Percentiles rank a stretch among this genome's conserved stretches.
These are phyloP conservation scores for Serinus canaria DNA, from an alignment of 2,113 vertebrate species.

Conservation along the genomic window DNA sequence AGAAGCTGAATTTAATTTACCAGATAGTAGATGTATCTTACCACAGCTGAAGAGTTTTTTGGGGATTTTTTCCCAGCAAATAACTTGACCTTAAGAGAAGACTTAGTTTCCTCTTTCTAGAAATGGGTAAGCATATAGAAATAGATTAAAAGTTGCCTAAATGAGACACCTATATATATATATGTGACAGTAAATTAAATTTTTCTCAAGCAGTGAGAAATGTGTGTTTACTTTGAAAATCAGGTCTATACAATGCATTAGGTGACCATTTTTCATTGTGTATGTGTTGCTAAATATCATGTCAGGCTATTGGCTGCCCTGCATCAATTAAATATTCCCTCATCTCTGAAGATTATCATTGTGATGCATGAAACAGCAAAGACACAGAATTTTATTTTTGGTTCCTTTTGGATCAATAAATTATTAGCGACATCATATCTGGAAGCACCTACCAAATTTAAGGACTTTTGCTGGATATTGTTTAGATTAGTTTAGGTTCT, in stretches of 20 bases:
- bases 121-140: not conserved
- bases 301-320: not conserved
- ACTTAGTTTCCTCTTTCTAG: not conserved
- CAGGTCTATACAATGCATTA: not conserved
- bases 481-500: not conserved
- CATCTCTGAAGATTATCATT: not conserved
- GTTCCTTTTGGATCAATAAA: not conserved
- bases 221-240: not conserved
- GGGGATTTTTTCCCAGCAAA: not conserved
- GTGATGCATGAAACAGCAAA: not conserved
- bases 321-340: not conserved
- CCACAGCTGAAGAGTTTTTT: not conserved
- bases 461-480: not conserved
- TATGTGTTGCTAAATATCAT: not conserved
- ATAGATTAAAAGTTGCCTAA: not conserved
- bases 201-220: not conserved
- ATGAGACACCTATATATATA: not conserved
- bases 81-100: not conserved
- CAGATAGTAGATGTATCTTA: not conserved
- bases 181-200: not conserved
- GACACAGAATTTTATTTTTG: not conserved
- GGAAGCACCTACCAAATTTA: not conserved
- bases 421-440: not conserved
- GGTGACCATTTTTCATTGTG: not conserved
- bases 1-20: not conserved